Evolutionary conservation across 2,888 invertebrate species (phyloP).

Genomic region (Eupsilia transversa): DNA sequence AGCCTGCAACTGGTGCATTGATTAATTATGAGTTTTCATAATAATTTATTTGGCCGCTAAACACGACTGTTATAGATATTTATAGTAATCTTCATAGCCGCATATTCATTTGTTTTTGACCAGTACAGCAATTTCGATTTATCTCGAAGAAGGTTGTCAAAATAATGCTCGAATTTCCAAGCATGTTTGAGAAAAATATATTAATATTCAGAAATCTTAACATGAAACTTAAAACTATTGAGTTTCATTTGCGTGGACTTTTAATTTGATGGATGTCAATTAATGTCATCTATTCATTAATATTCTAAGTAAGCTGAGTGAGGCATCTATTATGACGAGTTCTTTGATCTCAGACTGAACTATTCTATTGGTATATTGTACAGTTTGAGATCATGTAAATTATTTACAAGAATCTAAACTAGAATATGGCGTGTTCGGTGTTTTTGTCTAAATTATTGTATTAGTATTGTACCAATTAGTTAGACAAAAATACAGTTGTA

Average conservation of each 20-base stretch:
- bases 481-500: neutral
- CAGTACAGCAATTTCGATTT: too few species aligned
- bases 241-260: neutral
- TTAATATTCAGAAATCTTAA: neutral
- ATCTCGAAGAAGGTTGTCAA: too few species aligned
- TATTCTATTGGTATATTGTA: too few species aligned
- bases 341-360: conserved; percentile 17
- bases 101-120: too few species aligned
- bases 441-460: neutral
- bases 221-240: conserved; percentile 7
- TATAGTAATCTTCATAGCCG: too few species aligned
- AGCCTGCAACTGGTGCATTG: too few species aligned
- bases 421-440: neutral
- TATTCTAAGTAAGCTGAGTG: neutral
- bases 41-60: too few species aligned
- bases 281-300: conserved; percentile 12
- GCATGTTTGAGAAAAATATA: too few species aligned
- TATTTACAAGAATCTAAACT: neutral
- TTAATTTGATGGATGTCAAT: conserved; percentile 13
- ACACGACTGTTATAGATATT: too few species aligned
- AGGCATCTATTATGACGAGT: conserved; percentile 7
- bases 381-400: neutral
- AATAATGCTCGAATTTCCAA: too few species aligned
- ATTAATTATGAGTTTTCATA: too few species aligned
- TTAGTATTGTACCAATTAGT: neutral